Percentiles rank a stretch among this genome's conserved stretches.
Evolutionary conservation across 2,888 invertebrate genomes (phyloP).

Genomic region (Reticulitermes lucifugus): DNA sequence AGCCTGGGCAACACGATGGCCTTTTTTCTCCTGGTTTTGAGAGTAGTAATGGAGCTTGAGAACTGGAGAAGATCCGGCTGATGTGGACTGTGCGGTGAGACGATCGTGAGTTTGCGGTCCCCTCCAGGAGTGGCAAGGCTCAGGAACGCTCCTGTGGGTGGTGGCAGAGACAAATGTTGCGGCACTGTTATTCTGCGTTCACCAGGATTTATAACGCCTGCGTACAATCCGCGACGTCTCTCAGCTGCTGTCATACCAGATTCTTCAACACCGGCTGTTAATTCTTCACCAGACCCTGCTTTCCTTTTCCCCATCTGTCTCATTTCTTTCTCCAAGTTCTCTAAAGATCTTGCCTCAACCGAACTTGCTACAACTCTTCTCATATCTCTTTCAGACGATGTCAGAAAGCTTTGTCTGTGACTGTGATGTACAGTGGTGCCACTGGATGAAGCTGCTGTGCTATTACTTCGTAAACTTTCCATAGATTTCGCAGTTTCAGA

Average conservation of each 20-base stretch:
- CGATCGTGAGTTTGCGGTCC: constrained; percentile 77
- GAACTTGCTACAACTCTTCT: constrained; percentile 64
- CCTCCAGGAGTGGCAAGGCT: constrained; percentile 66
- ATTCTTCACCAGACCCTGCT: constrained; percentile 71
- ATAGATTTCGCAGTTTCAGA: constrained; percentile 65
- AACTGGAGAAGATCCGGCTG: constrained; percentile 73
- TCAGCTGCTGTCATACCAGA: constrained; percentile 68
- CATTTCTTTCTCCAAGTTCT: constrained; percentile 69
- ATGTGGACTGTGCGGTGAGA: constrained; percentile 82
- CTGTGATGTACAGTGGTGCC: constrained; percentile 10
- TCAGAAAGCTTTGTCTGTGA: constrained; percentile 73
- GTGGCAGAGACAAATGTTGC: constrained; percentile 78
- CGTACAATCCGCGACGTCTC: constrained; percentile 75
- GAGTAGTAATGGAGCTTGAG: constrained; percentile 60
- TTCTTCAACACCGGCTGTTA: constrained; percentile 67
- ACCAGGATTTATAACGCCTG: constrained; percentile 62
- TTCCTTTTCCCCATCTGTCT: constrained; percentile 66
- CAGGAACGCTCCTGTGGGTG: constrained; percentile 70
- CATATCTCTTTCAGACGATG: constrained; percentile 76
- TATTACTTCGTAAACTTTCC: constrained; percentile 71
- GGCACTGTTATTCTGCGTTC: constrained; percentile 70
- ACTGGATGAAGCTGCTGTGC: neutral
- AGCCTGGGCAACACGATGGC: constrained; percentile 80
- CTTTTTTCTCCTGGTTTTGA: constrained; percentile 75
- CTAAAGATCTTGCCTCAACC: constrained; percentile 65